Evolutionary conservation across 2,113 vertebrate genomes (phyloP).

Genomic region (Limnothrissa miodon): DNA sequence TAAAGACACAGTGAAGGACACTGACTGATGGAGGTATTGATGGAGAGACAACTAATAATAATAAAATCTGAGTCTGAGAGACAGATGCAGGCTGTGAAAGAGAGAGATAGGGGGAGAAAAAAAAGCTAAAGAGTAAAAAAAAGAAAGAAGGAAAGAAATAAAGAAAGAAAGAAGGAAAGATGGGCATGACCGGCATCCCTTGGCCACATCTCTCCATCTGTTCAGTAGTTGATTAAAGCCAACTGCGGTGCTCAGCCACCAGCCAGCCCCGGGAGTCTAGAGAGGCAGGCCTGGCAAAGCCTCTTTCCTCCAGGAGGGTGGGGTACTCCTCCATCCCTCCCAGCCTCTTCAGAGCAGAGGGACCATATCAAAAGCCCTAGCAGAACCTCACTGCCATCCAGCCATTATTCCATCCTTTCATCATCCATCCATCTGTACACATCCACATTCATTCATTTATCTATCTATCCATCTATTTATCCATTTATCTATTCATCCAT

Average conservation of each 20-base stretch:
- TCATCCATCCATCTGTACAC: constrained; percentile 11
- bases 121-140: neutral
- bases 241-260: neutral
- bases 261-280: neutral
- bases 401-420: neutral
- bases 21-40: neutral
- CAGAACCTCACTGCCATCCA: neutral
- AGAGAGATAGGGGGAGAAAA: neutral
- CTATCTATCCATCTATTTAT: too few species aligned
- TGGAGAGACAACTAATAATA: neutral
- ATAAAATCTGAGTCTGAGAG: neutral
- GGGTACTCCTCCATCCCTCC: neutral
- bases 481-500: too few species aligned
- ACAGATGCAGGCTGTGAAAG: neutral
- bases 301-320: neutral
- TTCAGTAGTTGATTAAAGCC: neutral
- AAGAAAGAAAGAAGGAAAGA: constrained; percentile 11
- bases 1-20: neutral
- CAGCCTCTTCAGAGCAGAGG: constrained; percentile 6
- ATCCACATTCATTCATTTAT: too few species aligned
- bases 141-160: neutral
- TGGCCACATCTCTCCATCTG: neutral
- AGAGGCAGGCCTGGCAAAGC: neutral
- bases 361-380: neutral
- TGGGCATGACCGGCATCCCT: neutral